Base-by-base conservation (phyloP, 2,113 vertebrate genomes). In the Phodopus roborovskii region DNA sequence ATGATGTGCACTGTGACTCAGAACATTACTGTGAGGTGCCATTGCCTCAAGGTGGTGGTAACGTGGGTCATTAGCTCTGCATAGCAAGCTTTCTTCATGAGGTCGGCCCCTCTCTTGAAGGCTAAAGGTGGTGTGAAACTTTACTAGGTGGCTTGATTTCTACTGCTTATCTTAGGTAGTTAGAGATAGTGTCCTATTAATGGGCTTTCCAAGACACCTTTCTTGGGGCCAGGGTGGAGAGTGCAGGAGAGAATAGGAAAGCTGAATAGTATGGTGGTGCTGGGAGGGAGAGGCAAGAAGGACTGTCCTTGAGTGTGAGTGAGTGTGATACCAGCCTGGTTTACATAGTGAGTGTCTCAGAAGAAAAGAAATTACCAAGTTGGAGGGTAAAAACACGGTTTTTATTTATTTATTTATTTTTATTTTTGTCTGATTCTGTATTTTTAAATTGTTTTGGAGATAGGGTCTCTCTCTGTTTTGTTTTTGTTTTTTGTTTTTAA, bases 1-100 rank as follows among this genome's bases (percentile, higher is more conserved):
- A 70, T 77, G 60, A 91, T 91, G 33, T 88, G 53, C 42, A 66
- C 56, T 96, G 94, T 68, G 86, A 89, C 88, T 88, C 75, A 96
- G 5, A 88, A 93, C 82, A 68, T 39, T 94, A 88, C 3, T 94
- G 81, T 48, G 62, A 82, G 90, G 48, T 95, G 83, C 68, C 50
- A 0, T n/a, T 85, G 90, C 84, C 39, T 94, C 30, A 62, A 58
- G 88, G 85, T 95, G 53, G 24, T 90, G 33, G 81, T 88, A 90
- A 96, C 90, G 92, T 84, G 79, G 81, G 68, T 74, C 86, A 30
- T 96, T 85, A 56, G 11, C 77, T 62, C 39, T 92, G 88, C 7
- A 73, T 60, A 91, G 62, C 83, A 71, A 19, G 62, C 39, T 94
- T 91, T 42, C 24, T 92, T 84, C 16, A 68, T 77, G 85, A 70